Percentiles rank a stretch among this genome's conserved stretches.
Conservation (phyloP, 1,140 invertebrate species). For the Drosophila quadrilineata region DNA sequence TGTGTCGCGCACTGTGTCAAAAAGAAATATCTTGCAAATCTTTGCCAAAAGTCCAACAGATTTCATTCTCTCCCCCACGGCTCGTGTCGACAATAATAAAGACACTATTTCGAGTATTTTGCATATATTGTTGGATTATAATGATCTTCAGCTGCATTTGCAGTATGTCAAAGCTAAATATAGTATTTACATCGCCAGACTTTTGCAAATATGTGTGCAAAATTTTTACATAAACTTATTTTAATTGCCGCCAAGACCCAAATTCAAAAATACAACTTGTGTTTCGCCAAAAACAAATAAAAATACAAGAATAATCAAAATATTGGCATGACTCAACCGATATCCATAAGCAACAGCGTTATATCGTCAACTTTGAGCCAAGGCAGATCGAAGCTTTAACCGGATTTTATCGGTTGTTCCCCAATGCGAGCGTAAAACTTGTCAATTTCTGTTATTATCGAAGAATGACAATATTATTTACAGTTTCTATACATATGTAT, state of each 20-base stretch:
- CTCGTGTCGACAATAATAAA: slow-evolving; percentile 25
- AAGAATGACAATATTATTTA: slow-evolving; percentile 55
- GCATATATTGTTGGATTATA: too few relatives aligned
- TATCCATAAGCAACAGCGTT: slow-evolving; percentile 11
- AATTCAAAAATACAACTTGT: slow-evolving; percentile 16
- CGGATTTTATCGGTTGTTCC: slow-evolving; percentile 58
- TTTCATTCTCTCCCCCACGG: neutral
- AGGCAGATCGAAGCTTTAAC: slow-evolving; percentile 40
- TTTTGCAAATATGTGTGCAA: neutral
- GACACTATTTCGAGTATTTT: too few relatives aligned
- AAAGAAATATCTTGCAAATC: slow-evolving; percentile 60
- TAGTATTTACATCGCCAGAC: neutral
- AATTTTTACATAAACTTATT: slow-evolving; percentile 1
- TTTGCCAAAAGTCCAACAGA: slow-evolving; percentile 60
- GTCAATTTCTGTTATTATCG: slow-evolving; percentile 39
- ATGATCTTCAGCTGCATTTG: too few relatives aligned
- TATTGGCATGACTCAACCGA: slow-evolving; percentile 35
- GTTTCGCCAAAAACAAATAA: neutral
- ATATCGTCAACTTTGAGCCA: slow-evolving; percentile 11
- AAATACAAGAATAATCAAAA: slow-evolving; percentile 3
- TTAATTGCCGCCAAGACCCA: slow-evolving; percentile 26
- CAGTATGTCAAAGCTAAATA: too few relatives aligned
- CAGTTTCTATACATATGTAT: slow-evolving; percentile 25
- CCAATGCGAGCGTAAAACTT: slow-evolving; percentile 38
- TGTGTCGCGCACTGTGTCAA: slow-evolving; percentile 48